Conservation (phyloP, 2,797 vertebrate species). For the Peromyscus melanophrys region DNA sequence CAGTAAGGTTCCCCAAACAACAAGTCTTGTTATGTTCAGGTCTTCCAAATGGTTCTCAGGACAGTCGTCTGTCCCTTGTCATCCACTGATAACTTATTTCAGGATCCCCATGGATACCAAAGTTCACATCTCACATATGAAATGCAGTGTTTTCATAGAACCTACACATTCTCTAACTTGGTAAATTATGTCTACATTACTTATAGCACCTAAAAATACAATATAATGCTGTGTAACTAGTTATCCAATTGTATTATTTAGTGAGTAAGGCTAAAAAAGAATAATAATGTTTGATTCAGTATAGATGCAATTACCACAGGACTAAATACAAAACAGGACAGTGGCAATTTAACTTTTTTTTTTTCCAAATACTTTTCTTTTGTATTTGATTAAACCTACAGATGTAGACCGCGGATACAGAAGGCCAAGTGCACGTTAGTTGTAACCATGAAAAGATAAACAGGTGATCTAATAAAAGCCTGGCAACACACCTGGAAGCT, state of each 20-base stretch:
- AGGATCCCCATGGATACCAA: neutral
- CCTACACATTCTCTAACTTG: neutral
- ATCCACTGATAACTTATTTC: neutral
- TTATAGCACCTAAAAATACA: neutral
- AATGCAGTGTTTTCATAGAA: neutral
- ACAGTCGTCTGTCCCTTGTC: neutral
- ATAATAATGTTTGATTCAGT: neutral
- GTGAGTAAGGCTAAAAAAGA: neutral
- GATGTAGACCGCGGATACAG: neutral
- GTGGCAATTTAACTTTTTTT: neutral
- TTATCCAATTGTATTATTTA: neutral
- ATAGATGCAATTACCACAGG: neutral
- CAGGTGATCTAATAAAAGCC: constrained; percentile 9
- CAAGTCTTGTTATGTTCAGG: neutral
- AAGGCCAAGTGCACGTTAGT: neutral
- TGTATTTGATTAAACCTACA: neutral
- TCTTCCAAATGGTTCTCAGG: neutral
- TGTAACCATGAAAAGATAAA: constrained; percentile 25
- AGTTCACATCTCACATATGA: neutral
- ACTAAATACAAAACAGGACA: neutral
- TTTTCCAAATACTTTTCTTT: neutral
- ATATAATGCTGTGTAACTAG: neutral
- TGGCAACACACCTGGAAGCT: neutral
- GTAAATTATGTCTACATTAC: neutral
- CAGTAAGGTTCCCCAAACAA: neutral